Evolutionary conservation across 2,888 invertebrate species (phyloP), one percentile per base, ranked within the genome.

Genomic region (Rhagonycha fulva): DNA sequence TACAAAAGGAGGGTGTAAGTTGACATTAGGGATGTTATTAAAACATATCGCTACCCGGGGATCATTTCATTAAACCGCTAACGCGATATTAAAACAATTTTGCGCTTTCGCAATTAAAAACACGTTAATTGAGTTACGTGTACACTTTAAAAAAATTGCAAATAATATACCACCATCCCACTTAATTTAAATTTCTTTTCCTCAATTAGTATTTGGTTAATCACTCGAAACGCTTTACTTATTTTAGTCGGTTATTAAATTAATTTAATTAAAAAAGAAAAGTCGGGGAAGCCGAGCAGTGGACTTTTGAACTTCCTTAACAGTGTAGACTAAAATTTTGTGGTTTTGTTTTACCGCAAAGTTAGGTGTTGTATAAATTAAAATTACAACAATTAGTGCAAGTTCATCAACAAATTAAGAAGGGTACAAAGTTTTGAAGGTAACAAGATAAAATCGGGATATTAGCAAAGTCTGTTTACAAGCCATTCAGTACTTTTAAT

Each of bases 361-460:
- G 68, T 76, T 72, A 68, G 66, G 73, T 71, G 76, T 74, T 74
- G 66, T 76, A 79, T 83, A 83, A 83, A 82, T 83, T 83, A 82
- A 81, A 82, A 81, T 82, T 82, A 81, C 77, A 80, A 82, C 81
- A 83, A 83, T 83, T 83, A 83, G 82, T 80, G 81, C 72, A 81
- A 80, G 80, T 82, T 81, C 78, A 80, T 79, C 71, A 80, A 80
- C 79, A 80, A 82, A 81, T 81, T 82, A 82, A 82, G 81, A 80
- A 77, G 71, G 74, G 76, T 72, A 72, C 68, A 66, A 71, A 60
- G 71, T 69, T 69, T 74, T 28, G 14, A 66, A 47, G 28, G 62
- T 70, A 62, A 26, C 61, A 14, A 60, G 71, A 32, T 71, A 74
- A 72, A 76, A 71, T 75, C 70, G 24, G 73, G 72, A 73, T 74